Base-by-base conservation (phyloP, 2,888 invertebrate genomes). In the Peribatodes rhomboidaria region DNA sequence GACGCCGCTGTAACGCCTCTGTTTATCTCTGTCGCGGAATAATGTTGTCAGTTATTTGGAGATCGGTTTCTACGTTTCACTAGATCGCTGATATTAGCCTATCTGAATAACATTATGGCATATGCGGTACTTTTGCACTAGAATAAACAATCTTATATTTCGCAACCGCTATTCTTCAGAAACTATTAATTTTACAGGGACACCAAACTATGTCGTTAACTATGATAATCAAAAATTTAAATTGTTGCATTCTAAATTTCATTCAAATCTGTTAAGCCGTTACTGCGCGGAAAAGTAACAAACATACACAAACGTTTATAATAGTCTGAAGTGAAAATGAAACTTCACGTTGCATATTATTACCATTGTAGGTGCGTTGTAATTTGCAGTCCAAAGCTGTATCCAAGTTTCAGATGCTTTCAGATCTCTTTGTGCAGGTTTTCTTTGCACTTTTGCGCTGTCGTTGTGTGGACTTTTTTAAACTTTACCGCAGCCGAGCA, bases 301-400 rank as follows among this genome's bases (percentile, higher is more conserved):
- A 41, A n/a, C 41, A 35, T 7, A 41, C 14, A 14, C n/a, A 13
- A 6, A 41, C 16, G 9, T 35, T 35, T 35, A 35, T 35, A 35
- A 3, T 35, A 35, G 11, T 35, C 1, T 35, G 11, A 41, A 16
- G 7, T 41, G 8, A n/a, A n/a, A 16, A 8, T 9, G 46, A 46
- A n/a, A 8, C 39, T 35, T 8, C 27, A 16, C 27, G 41, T 42
- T 33, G 22, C 22, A 44, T 44, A 27, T 44, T 46, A 33, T 47
- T 22, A 46, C n/a, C 13, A 22, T 46, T 46, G 46, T n/a, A 22
- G n/a, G n/a, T 52, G 18, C 31, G 44, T 82, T 86, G 86, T 89
- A 89, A 91, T 90, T 90, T 88, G 82, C 87, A 88, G 89, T 85
- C 81, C 82, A 82, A 86, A 88, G 85, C 88, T 86, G 87, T 88